These are phyloP conservation scores for Porites lutea DNA, from an alignment of 64 coral and sea anemone genomes.

Conservation along the genomic window DNA sequence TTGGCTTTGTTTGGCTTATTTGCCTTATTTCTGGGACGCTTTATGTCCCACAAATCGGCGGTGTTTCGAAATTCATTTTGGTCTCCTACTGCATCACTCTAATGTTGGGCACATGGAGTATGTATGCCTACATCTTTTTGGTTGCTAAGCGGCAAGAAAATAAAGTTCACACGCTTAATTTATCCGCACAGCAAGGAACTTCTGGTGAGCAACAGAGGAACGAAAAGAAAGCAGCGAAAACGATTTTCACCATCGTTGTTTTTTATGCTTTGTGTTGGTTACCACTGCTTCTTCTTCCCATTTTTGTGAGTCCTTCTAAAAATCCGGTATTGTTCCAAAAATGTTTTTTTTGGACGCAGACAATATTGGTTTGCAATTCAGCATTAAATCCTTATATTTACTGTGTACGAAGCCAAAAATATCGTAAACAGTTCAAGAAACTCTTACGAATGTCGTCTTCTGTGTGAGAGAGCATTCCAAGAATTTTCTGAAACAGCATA, in stretches of 20 bases:
- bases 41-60: neutral
- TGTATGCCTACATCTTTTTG: slow-evolving; percentile 14
- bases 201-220: neutral
- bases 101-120: neutral
- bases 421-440: slow-evolving; percentile 17
- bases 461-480: neutral
- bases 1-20: neutral
- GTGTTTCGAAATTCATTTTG: neutral
- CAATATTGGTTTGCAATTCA: neutral
- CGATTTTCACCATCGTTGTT: neutral
- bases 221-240: slow-evolving; percentile 21
- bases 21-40: neutral
- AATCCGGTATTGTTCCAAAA: slow-evolving; percentile 1
- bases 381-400: slow-evolving; percentile 35
- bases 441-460: neutral
- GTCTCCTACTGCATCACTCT: neutral
- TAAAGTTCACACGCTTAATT: neutral
- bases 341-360: neutral
- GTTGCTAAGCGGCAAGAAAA: slow-evolving; percentile 19
- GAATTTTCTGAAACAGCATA: neutral
- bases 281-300: neutral
- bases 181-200: neutral
- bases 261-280: slow-evolving; percentile 23
- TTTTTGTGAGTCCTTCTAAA: neutral
- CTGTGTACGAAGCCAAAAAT: neutral